phyloP scores from a whole-genome alignment of 2,113 vertebrate genomes.

The Spea multiplicata region DNA sequence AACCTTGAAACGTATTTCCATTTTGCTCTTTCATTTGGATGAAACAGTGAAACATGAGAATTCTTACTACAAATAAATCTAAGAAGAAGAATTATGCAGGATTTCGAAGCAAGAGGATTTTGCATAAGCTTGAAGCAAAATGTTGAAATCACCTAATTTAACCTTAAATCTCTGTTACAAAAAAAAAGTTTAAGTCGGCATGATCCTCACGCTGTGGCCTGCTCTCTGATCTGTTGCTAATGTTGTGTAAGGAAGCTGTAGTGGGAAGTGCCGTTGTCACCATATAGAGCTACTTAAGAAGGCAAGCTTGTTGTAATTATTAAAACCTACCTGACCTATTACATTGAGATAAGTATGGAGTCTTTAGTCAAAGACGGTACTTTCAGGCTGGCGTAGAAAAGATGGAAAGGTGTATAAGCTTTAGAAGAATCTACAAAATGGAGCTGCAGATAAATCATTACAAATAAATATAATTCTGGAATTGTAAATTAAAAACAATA shows the following conservation, averaged over 20 bases:
- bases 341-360: conserved; percentile 35
- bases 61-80: conserved; percentile 75
- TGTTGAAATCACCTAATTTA: conserved; percentile 82
- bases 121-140: conserved; percentile 81
- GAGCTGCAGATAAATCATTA: no score
- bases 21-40: conserved; percentile 46
- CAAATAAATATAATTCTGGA: no score
- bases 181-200: conserved; percentile 61
- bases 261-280: conserved; percentile 67
- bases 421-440: no score
- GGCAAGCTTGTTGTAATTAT: conserved; percentile 71
- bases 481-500: no score
- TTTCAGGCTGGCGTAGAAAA: no score
- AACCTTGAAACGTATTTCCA: neutral
- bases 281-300: conserved; percentile 74
- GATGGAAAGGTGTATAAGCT: no score
- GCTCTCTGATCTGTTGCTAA: conserved; percentile 73
- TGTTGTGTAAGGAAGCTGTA: conserved; percentile 71
- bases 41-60: conserved; percentile 76
- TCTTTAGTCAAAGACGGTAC: no score
- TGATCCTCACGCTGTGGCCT: conserved; percentile 68
- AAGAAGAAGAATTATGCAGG: conserved; percentile 73
- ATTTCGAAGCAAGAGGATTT: conserved; percentile 80
- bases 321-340: conserved; percentile 59
- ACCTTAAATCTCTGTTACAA: conserved; percentile 67